A percentile compares a stretch with the other conserved stretches of the same genome.
Conservation (phyloP, 92 coral and sea anemone species). For the Phymanthus crucifer region DNA sequence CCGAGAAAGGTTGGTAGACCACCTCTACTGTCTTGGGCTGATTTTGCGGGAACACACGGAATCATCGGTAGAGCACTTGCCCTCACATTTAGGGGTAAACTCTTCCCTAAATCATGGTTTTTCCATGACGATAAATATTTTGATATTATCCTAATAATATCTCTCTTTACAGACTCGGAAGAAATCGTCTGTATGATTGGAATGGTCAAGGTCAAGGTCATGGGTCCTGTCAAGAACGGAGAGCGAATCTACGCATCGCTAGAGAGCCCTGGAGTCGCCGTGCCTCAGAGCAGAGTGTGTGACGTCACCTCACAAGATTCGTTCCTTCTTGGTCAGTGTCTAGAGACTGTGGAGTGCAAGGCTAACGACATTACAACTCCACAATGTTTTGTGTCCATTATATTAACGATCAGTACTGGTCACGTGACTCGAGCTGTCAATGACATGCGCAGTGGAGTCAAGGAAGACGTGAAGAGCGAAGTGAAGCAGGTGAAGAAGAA, state of each 20-base stretch:
- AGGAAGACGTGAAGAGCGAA: conserved; percentile 76
- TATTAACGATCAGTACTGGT: conserved; percentile 73
- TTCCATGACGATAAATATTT: neutral
- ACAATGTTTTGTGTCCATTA: conserved; percentile 87
- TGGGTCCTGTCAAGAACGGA: conserved; percentile 84
- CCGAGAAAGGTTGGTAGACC: conserved; percentile 45
- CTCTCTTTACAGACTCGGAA: conserved; percentile 48
- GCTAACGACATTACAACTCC: conserved; percentile 55
- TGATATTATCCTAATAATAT: neutral
- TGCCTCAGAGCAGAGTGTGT: conserved; percentile 76
- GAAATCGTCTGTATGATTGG: conserved; percentile 97
- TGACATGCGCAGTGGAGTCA: conserved; percentile 76
- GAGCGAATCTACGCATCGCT: conserved; percentile 91
- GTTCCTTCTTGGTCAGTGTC: conserved; percentile 85
- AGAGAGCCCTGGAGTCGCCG: conserved; percentile 87
- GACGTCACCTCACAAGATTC: conserved; percentile 63
- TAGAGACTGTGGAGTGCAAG: conserved; percentile 62
- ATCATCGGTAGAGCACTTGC: too few relatives aligned
- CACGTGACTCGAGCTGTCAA: conserved; percentile 70
- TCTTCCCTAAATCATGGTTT: neutral
- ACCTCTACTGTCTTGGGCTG: too few relatives aligned
- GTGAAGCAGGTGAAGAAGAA: conserved; percentile 63
- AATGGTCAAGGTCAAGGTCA: conserved; percentile 85
- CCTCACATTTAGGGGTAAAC: too few relatives aligned
- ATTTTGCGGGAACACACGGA: too few relatives aligned